These are phyloP conservation scores for Capricornis sumatraensis DNA, from an alignment of 2,113 vertebrate species.

Conservation along the genomic window DNA sequence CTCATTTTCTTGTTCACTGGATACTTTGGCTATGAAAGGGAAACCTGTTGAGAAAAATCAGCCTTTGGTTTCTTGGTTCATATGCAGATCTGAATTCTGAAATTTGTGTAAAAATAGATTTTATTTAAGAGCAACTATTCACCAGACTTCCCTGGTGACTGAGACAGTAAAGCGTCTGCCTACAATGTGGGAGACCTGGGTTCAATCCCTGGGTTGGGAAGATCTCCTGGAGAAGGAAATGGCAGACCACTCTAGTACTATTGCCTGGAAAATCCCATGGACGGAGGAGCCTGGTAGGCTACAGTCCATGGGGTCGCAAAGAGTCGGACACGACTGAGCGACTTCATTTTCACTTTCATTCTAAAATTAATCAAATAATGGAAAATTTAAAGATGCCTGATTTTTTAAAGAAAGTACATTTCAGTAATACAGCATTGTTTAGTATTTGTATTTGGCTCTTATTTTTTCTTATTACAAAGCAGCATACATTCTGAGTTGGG, in stretches of 20 bases:
- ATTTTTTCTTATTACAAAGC: neutral
- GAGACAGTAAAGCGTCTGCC: too few species aligned
- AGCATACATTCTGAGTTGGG: constrained; percentile 25
- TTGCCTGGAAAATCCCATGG: too few species aligned
- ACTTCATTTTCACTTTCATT: neutral
- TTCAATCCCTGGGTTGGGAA: too few species aligned
- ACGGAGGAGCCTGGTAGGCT: too few species aligned
- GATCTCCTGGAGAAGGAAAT: too few species aligned
- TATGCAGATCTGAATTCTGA: neutral
- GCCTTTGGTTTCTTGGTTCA: neutral
- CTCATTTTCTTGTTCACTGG: neutral
- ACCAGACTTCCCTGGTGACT: too few species aligned
- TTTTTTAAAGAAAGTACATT: neutral
- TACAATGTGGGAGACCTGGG: too few species aligned
- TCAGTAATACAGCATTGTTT: neutral
- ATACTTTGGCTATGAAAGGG: neutral
- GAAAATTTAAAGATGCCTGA: neutral
- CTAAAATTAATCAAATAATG: constrained; percentile 2
- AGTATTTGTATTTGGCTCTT: neutral
- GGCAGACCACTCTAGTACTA: too few species aligned
- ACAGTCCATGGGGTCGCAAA: too few species aligned
- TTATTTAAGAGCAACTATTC: neutral
- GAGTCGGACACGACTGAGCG: too few species aligned
- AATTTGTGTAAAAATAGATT: neutral
- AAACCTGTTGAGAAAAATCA: neutral